Evolutionary conservation across 2,888 invertebrate genomes (phyloP).

Genomic region (Oscheius sp.): DNA sequence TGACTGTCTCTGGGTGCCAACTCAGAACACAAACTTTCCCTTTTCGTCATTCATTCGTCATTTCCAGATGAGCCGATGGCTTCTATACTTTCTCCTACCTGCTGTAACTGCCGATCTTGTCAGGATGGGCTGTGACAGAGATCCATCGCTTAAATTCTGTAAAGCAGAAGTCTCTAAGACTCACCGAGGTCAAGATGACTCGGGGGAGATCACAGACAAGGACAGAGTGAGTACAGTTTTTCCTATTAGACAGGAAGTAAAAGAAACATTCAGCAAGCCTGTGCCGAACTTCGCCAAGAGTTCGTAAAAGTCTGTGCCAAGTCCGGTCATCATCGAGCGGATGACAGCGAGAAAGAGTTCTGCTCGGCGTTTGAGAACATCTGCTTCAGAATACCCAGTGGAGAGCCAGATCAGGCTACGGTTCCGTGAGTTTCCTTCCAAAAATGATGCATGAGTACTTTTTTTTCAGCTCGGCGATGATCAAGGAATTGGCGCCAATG

Average conservation of each 20-base stretch:
- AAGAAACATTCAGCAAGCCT: constrained; percentile 52
- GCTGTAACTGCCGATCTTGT: constrained; percentile 13
- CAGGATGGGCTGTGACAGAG: constrained; percentile 23
- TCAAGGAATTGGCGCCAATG: constrained; percentile 38
- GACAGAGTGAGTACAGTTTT: constrained; percentile 8
- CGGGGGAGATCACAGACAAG: constrained; percentile 28
- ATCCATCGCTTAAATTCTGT: constrained; percentile 13
- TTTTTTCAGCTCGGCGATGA: constrained; percentile 29
- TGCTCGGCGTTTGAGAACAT: constrained; percentile 66
- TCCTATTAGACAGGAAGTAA: not conserved
- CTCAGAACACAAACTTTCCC: not conserved
- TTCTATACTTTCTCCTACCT: constrained; percentile 10
- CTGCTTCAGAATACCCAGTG: constrained; percentile 53
- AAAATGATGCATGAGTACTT: not conserved
- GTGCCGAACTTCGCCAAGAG: constrained; percentile 60
- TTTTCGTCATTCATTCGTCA: not conserved
- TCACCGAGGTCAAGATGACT: constrained; percentile 8
- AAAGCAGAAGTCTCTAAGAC: constrained; percentile 20
- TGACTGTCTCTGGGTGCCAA: not conserved
- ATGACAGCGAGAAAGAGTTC: constrained; percentile 50
- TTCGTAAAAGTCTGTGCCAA: constrained; percentile 57
- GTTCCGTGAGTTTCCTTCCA: constrained; percentile 26
- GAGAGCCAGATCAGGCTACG: constrained; percentile 36
- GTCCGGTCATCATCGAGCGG: constrained; percentile 36
- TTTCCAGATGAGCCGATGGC: constrained; percentile 13